Base-by-base conservation (phyloP, 2,113 vertebrate genomes). In the Carassius auratus region DNA sequence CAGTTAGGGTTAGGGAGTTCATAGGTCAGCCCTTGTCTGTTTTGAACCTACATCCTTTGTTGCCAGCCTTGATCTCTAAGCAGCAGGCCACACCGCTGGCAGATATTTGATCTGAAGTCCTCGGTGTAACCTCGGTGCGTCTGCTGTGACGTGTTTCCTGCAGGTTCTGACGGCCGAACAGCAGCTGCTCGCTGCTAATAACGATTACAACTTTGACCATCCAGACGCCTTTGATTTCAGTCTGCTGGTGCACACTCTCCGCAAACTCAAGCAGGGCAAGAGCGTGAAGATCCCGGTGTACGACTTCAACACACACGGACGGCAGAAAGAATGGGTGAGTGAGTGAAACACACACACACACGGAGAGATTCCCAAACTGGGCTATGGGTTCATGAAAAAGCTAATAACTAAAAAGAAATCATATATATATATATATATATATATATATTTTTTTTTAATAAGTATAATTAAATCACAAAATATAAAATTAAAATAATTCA, bases 171-270 rank as follows among this genome's bases (percentile, higher is more conserved):
- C 97, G 8, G 90, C 92, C 71, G 96, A 98, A 76, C 92, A 99
- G 91, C 97, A 99, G 92, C 90, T 90, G 17, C 94, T 93, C 90
- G 98, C 98, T 1, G 95, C 97, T 91, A 96, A 89, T 87, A 99
- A 97, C 0, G 95, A 99, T 89, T 99, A 96, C 90, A 98, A 99
- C 93, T 99, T 99, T 17, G 98, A 99, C 93, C 98, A 99, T 87
- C 98, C 98, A 0, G 98, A 98, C 0, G 97, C 98, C 86, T 99
- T 99, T 0, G 98, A 99, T 92, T 99, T 99, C 1, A 93, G 95
- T 87, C 94, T 99, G 86, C 96, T 99, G 87, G 96, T 96, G 0
- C 94, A 96, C 88, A 99, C 95, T 1, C 92, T 99, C 81, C 96
- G 95, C 91, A 99, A 99, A 89, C 96, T 99, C 88, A 99, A 99